These are phyloP conservation scores for Drosophila repleta DNA, from an alignment of 1,140 invertebrate genomes.

Conservation along the genomic window DNA sequence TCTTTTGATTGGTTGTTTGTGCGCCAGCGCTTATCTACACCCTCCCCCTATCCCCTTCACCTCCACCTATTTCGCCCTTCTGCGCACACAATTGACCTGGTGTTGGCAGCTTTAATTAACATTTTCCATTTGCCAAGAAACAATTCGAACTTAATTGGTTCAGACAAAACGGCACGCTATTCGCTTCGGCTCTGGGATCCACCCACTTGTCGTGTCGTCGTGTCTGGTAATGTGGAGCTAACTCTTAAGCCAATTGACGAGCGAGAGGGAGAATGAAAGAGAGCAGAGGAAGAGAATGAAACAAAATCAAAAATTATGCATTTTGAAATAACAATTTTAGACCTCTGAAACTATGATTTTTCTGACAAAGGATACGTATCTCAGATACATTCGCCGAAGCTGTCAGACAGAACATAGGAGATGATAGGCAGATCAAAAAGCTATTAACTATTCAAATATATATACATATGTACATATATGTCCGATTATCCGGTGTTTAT, in stretches of 20 bases:
- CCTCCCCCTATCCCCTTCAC: background rate
- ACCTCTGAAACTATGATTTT: too few relatives aligned
- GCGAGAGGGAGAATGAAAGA: too few relatives aligned
- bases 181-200: conserved; percentile 9
- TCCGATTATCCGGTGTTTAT: too few relatives aligned
- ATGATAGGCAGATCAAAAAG: too few relatives aligned
- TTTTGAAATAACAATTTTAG: too few relatives aligned
- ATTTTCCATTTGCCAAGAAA: conserved; percentile 44
- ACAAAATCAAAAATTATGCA: too few relatives aligned
- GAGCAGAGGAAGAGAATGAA: too few relatives aligned
- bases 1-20: conserved; percentile 76
- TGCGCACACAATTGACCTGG: background rate
- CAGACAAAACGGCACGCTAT: conserved; percentile 7
- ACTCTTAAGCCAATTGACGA: background rate
- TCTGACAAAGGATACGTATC: too few relatives aligned
- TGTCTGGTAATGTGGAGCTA: background rate
- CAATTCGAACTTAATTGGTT: conserved; percentile 62
- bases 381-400: too few relatives aligned
- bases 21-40: conserved; percentile 52
- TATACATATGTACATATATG: too few relatives aligned
- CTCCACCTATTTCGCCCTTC: conserved; percentile 3
- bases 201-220: conserved; percentile 9
- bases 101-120: conserved; percentile 64
- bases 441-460: too few relatives aligned
- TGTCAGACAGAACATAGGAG: too few relatives aligned